phyloP scores from a whole-genome alignment of 53 echinoderm and acorn worm species.

The Echinarachnius parma region DNA sequence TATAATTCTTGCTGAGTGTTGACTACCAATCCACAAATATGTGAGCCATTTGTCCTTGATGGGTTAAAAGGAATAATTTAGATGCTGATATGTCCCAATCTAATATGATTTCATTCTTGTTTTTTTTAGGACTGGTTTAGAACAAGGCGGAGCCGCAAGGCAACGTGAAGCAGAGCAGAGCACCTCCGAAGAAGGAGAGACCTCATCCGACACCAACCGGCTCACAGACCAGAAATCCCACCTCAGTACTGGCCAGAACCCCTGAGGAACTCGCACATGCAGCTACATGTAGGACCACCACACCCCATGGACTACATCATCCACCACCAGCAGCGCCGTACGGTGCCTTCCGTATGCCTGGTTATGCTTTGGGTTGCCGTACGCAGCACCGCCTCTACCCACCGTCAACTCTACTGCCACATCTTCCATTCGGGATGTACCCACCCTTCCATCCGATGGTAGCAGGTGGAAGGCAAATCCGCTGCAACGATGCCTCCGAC shows the following conservation, averaged over 20 bases:
- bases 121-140: slow-evolving; percentile 30
- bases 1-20: too few relatives aligned
- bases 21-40: too few relatives aligned
- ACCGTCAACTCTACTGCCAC: neutral
- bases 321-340: neutral
- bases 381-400: slow-evolving; percentile 9
- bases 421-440: slow-evolving; percentile 1
- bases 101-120: neutral
- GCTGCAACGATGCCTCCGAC: too few relatives aligned
- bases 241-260: slow-evolving; percentile 47
- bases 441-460: too few relatives aligned
- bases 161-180: neutral
- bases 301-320: neutral
- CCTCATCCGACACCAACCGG: neutral
- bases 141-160: slow-evolving; percentile 12
- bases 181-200: neutral
- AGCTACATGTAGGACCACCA: neutral
- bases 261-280: slow-evolving; percentile 15
- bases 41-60: too few relatives aligned
- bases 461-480: too few relatives aligned
- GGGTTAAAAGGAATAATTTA: neutral
- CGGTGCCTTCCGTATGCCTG: neutral
- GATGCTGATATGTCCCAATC: neutral
- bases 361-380: neutral
- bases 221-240: slow-evolving; percentile 6